These are phyloP conservation scores for Trichacis sp. DNA, from an alignment of 2,888 invertebrate genomes.

Conservation along the genomic window DNA sequence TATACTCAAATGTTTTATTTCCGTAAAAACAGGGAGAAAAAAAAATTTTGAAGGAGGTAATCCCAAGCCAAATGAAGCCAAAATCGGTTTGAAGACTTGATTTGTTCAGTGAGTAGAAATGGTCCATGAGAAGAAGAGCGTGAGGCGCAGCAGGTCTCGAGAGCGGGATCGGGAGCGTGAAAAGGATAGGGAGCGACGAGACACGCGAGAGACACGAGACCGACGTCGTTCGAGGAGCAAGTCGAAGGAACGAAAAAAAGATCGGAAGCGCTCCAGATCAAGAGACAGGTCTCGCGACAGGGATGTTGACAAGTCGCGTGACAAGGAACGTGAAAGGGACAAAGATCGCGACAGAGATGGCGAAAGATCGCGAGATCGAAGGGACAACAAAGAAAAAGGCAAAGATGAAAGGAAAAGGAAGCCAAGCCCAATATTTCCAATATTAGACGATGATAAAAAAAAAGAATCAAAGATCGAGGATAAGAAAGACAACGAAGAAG, in stretches of 20 bases:
- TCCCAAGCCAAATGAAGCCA: too few species aligned
- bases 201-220: slow-evolving; percentile 65
- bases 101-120: slow-evolving; percentile 40
- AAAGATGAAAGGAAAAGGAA: slow-evolving; percentile 63
- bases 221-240: slow-evolving; percentile 57
- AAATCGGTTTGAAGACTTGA: not conserved
- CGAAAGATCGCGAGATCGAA: slow-evolving; percentile 61
- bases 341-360: slow-evolving; percentile 53
- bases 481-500: slow-evolving; percentile 58
- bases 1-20: too few species aligned
- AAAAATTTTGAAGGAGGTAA: not conserved
- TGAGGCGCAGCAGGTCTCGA: slow-evolving; percentile 70
- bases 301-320: slow-evolving; percentile 57
- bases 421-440: slow-evolving; percentile 66
- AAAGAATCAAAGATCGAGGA: too few species aligned
- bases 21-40: not conserved
- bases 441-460: slow-evolving; percentile 65
- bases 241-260: slow-evolving; percentile 59
- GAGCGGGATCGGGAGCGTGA: slow-evolving; percentile 61
- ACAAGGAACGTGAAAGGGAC: slow-evolving; percentile 57
- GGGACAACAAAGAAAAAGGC: slow-evolving; percentile 58
- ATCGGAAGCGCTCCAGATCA: slow-evolving; percentile 62
- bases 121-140: slow-evolving; percentile 71
- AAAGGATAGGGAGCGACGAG: slow-evolving; percentile 63
- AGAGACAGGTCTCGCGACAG: slow-evolving; percentile 47